Percentiles rank a stretch among this genome's conserved stretches.
phyloP scores from a whole-genome alignment of 2,113 vertebrate species.

The Orthonyx spaldingii region DNA sequence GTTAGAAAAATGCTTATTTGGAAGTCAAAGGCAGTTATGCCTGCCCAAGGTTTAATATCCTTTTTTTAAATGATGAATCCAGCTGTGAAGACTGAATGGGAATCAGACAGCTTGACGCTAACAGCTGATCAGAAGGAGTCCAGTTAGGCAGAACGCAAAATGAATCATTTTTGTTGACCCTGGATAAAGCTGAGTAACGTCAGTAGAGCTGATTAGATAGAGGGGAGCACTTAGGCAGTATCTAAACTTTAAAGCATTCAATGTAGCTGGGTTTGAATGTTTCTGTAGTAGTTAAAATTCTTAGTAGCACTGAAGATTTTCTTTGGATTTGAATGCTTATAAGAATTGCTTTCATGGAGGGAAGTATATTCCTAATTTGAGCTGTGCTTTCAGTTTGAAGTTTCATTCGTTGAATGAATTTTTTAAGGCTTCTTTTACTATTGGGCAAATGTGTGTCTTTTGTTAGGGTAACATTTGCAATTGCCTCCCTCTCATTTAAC shows the following conservation, averaged over 20 bases:
- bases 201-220: background rate
- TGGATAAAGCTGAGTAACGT: background rate
- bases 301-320: background rate
- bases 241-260: background rate
- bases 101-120: background rate
- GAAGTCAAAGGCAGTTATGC: background rate
- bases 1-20: conserved; percentile 13
- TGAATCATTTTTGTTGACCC: conserved; percentile 9
- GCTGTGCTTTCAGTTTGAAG: background rate
- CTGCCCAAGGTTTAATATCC: background rate
- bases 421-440: background rate
- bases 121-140: conserved; percentile 1
- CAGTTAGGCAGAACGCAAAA: background rate
- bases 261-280: background rate
- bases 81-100: conserved; percentile 37
- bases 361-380: background rate
- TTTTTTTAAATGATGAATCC: background rate
- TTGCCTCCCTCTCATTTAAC: background rate
- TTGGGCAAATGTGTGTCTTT: fast-evolving
- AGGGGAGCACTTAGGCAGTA: background rate
- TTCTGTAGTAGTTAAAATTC: background rate
- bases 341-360: background rate
- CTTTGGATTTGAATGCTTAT: background rate
- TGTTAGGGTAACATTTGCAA: background rate
- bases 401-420: background rate